Evolutionary conservation across 2,113 vertebrate species (phyloP).

Genomic region (Dolichallabes microphthalmus): DNA sequence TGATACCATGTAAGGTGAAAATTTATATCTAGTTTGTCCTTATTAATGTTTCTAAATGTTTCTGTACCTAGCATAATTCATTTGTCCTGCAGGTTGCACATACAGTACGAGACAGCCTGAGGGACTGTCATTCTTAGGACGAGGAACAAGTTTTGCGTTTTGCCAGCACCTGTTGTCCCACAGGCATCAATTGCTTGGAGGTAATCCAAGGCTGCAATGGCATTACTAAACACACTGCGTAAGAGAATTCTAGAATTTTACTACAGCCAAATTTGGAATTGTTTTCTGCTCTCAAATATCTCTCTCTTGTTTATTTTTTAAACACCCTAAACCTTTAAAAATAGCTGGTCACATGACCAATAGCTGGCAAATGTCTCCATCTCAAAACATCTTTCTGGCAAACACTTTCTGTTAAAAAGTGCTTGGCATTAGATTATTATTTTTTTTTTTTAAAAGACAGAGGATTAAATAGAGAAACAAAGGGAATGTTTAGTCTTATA

Average conservation of each 20-base stretch:
- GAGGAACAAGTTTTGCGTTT: conserved; percentile 11
- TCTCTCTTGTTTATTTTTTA: not conserved
- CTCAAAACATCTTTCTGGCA: too few species aligned
- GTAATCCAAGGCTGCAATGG: not conserved
- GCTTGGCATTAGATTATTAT: too few species aligned
- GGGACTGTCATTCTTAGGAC: not conserved
- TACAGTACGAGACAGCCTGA: not conserved
- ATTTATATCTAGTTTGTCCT: conserved; percentile 3
- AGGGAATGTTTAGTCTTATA: too few species aligned
- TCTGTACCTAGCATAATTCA: not conserved
- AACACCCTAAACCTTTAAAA: not conserved
- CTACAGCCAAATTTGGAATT: not conserved
- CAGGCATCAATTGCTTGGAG: conserved; percentile 6
- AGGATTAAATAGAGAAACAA: too few species aligned
- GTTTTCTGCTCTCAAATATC: not conserved
- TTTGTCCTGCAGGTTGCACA: not conserved
- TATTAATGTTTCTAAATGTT: not conserved
- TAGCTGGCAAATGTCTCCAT: too few species aligned
- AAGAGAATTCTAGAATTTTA: not conserved
- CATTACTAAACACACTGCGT: conserved; percentile 8
- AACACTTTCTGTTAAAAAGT: too few species aligned
- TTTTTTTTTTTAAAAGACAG: too few species aligned
- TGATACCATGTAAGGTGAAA: not conserved
- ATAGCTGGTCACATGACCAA: too few species aligned
- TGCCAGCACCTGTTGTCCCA: conserved; percentile 8